phyloP scores from a whole-genome alignment of 2,113 vertebrate species.

The Dasyurus viverrinus region DNA sequence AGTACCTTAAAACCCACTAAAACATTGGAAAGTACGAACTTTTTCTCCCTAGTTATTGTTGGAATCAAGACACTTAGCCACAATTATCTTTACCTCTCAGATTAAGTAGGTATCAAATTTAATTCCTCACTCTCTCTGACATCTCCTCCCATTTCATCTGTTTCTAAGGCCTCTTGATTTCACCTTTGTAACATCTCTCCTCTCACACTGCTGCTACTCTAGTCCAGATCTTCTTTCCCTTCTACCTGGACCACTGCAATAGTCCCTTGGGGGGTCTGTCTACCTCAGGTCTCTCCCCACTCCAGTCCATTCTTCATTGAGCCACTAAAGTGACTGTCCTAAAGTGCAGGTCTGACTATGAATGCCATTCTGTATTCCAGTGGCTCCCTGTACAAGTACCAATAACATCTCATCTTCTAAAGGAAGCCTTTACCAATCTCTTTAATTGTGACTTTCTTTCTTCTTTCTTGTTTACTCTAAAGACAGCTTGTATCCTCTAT shows the following conservation, averaged over 20 bases:
- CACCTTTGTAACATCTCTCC: background rate
- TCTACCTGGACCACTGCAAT: background rate
- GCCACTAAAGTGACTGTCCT: background rate
- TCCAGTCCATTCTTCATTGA: background rate
- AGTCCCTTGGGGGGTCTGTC: background rate
- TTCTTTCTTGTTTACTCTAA: no score
- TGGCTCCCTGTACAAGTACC: background rate
- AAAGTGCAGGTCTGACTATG: background rate
- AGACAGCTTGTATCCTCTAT: no score
- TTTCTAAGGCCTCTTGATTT: background rate
- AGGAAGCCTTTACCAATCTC: no score
- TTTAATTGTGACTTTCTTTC: no score
- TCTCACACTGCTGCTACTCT: background rate
- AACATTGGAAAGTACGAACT: conserved; percentile 2
- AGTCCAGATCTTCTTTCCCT: background rate
- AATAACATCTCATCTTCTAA: no score
- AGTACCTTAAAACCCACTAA: conserved; percentile 35
- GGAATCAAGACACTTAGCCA: background rate
- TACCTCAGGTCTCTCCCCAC: background rate
- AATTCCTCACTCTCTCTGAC: background rate
- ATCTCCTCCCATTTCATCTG: background rate
- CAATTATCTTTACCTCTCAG: background rate
- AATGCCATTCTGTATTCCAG: background rate
- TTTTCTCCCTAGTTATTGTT: conserved; percentile 6
- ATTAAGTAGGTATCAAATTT: background rate